Percentiles rank a stretch among this genome's conserved stretches.
These are phyloP conservation scores for Drosophila recens DNA, from an alignment of 2,888 invertebrate species.

Conservation along the genomic window DNA sequence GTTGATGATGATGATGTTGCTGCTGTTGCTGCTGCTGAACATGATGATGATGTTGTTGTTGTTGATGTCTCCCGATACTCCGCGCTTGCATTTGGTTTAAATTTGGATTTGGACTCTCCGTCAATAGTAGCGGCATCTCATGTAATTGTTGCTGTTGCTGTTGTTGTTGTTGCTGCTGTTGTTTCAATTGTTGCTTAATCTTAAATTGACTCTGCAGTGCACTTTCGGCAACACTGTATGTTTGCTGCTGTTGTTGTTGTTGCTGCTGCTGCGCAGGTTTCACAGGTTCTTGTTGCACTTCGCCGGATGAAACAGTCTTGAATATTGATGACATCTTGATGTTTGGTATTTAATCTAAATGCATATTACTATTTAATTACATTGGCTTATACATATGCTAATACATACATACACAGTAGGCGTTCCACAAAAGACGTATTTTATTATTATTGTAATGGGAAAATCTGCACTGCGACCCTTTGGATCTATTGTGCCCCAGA, in stretches of 20 bases:
- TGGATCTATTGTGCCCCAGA: too few relatives aligned
- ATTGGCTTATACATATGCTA: not conserved
- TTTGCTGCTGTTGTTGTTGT: constrained; percentile 23
- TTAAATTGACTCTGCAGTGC: constrained; percentile 62
- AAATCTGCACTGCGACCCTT: too few relatives aligned
- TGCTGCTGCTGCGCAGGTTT: constrained; percentile 4
- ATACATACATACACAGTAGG: constrained; percentile 10
- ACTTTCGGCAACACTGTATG: constrained; percentile 40
- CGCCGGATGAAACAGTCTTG: not conserved
- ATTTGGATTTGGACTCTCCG: not conserved
- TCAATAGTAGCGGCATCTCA: not conserved
- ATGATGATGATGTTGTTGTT: not conserved
- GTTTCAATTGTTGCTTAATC: constrained; percentile 63
- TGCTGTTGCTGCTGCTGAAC: not conserved
- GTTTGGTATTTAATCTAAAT: constrained; percentile 11
- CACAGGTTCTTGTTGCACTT: not conserved
- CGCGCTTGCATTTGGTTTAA: constrained; percentile 1
- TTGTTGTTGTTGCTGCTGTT: constrained; percentile 38
- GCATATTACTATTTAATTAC: constrained; percentile 1
- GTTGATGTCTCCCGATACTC: not conserved
- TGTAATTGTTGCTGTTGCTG: constrained; percentile 1
- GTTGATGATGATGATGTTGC: not conserved
- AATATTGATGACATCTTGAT: constrained; percentile 24
- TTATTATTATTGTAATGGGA: not conserved
- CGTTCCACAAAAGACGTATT: not conserved